A percentile compares a stretch with the other conserved stretches of the same genome.
These are phyloP conservation scores for Melinaea marsaeus DNA, from an alignment of 2,888 invertebrate genomes.

Conservation along the genomic window DNA sequence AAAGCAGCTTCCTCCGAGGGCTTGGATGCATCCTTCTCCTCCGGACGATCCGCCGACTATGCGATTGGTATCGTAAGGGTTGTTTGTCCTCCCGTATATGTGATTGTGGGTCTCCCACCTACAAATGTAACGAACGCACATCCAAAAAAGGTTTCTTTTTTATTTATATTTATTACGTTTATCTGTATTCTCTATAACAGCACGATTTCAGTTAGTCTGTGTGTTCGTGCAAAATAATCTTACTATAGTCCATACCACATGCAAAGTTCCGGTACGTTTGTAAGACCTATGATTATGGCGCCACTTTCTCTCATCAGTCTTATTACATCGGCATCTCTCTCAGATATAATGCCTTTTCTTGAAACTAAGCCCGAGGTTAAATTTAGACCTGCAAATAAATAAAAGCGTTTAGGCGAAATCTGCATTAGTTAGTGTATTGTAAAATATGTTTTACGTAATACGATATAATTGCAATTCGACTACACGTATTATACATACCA, in stretches of 20 bases:
- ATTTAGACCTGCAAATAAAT: constrained; percentile 79
- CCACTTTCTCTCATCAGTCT: constrained; percentile 86
- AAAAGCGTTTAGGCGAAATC: no score
- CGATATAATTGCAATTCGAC: no score
- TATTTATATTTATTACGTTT: no score
- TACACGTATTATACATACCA: no score
- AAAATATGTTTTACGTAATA: no score
- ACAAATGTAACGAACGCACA: constrained; percentile 18
- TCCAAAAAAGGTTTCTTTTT: no score
- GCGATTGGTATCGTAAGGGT: constrained; percentile 90
- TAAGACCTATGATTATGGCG: constrained; percentile 92
- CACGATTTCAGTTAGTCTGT: no score
- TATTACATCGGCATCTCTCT: constrained; percentile 86
- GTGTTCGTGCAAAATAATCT: no score
- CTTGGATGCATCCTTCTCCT: constrained; percentile 87
- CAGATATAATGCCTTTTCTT: constrained; percentile 81
- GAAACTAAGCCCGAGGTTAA: constrained; percentile 88
- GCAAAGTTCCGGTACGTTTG: constrained; percentile 95
- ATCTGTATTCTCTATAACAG: no score
- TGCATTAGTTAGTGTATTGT: no score
- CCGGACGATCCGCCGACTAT: constrained; percentile 97
- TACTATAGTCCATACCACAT: constrained; percentile 85
- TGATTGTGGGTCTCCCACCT: constrained; percentile 92
- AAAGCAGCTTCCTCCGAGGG: constrained; percentile 90
- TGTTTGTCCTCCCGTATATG: constrained; percentile 88